phyloP scores from a whole-genome alignment of 2,113 vertebrate genomes.

The Dermatemys mawii region DNA sequence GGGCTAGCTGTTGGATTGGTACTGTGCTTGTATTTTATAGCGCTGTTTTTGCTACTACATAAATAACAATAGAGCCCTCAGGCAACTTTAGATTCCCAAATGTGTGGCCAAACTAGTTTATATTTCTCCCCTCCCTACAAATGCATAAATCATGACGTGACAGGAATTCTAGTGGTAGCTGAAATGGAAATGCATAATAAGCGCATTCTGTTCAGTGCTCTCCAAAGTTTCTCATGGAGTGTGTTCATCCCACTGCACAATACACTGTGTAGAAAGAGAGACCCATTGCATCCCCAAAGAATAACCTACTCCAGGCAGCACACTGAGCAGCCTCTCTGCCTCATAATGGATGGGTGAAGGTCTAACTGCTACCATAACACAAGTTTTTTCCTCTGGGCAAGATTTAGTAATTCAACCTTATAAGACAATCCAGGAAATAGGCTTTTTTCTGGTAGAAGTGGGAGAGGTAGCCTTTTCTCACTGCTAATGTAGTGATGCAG shows the following conservation, averaged over 20 bases:
- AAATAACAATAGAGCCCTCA: neutral
- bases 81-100: conserved; percentile 5
- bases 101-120: neutral
- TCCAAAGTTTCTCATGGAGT: neutral
- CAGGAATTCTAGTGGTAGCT: neutral
- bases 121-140: neutral
- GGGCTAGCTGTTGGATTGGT: neutral
- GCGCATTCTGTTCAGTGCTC: neutral
- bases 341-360: neutral
- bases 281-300: accelerated
- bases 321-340: accelerated
- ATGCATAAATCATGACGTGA: neutral
- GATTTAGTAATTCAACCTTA: accelerated
- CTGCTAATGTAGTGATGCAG: neutral
- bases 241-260: neutral
- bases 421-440: neutral
- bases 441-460: accelerated
- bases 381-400: neutral
- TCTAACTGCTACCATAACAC: neutral
- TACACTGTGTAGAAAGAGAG: accelerated
- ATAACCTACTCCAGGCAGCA: neutral
- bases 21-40: neutral
- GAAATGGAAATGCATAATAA: neutral
- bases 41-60: accelerated
- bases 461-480: neutral